Evolutionary conservation across 2,888 invertebrate species (phyloP).

Genomic region (Drosophila longiperda): DNA sequence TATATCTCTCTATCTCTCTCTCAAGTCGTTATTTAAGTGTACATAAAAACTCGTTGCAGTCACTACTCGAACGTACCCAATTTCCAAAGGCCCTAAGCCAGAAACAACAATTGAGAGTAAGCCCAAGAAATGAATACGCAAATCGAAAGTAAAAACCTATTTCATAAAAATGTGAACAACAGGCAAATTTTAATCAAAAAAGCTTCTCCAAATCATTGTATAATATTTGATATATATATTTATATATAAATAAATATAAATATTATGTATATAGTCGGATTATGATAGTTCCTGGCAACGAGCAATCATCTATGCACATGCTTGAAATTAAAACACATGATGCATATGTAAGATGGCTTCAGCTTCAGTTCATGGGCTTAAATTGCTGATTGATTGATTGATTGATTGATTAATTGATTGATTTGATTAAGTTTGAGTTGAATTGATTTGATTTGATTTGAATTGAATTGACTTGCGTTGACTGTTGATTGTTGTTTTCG

Average conservation of each 20-base stretch:
- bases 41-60: conserved; percentile 88
- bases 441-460: conserved; percentile 40
- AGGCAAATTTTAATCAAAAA: conserved; percentile 2
- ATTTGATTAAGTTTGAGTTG: conserved; percentile 1
- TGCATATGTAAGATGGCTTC: conserved; percentile 14
- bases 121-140: conserved; percentile 80
- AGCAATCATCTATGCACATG: background rate
- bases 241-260: background rate
- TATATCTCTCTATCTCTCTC: background rate
- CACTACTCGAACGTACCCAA: conserved; percentile 95
- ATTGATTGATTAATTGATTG: conserved; percentile 18
- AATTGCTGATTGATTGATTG: conserved; percentile 34
- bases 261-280: background rate
- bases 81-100: conserved; percentile 93
- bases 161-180: conserved; percentile 5
- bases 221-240: background rate
- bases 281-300: background rate
- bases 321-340: background rate
- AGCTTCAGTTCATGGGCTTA: conserved; percentile 18
- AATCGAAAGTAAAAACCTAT: conserved; percentile 18
- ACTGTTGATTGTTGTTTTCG: conserved; percentile 34
- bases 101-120: conserved; percentile 96
- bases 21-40: conserved; percentile 56
- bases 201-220: conserved; percentile 2
- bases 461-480: conserved; percentile 39